Conservation (phyloP, 2,797 vertebrate genomes). For the Melanotaenia pygmaea region DNA sequence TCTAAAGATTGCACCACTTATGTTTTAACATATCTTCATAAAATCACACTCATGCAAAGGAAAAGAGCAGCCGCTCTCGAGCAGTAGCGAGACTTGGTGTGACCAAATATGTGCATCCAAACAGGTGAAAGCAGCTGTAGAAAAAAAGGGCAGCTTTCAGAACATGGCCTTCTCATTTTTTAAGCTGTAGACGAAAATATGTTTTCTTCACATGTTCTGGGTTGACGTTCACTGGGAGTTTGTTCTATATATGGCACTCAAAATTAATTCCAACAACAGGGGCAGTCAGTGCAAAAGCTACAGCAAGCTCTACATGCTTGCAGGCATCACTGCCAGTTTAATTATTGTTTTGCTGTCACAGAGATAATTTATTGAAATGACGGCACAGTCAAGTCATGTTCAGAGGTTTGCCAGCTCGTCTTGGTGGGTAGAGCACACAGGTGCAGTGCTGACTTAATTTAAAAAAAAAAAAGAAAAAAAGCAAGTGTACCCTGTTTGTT, state of each 20-base stretch:
- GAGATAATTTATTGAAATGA: slow-evolving; percentile 79
- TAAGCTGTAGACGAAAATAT: slow-evolving; percentile 15
- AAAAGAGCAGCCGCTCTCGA: slow-evolving; percentile 46
- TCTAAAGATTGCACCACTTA: slow-evolving; percentile 66
- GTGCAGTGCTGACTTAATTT: slow-evolving; percentile 47
- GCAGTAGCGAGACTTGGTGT: slow-evolving; percentile 32
- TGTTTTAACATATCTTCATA: slow-evolving; percentile 41
- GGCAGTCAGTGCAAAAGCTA: slow-evolving; percentile 37
- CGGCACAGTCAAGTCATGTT: slow-evolving; percentile 59
- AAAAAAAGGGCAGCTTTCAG: slow-evolving; percentile 3
- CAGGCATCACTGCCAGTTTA: slow-evolving; percentile 66
- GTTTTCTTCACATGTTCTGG: slow-evolving; percentile 19
- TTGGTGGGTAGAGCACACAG: slow-evolving; percentile 42
- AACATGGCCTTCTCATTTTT: slow-evolving; percentile 7
- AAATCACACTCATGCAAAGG: slow-evolving; percentile 14
- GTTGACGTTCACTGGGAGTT: slow-evolving; percentile 25
- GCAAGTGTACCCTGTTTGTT: slow-evolving; percentile 21
- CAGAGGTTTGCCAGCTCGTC: slow-evolving; percentile 42
- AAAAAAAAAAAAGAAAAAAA: slow-evolving; percentile 2
- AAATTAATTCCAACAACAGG: slow-evolving; percentile 51
- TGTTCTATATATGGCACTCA: background rate
- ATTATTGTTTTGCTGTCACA: slow-evolving; percentile 73
- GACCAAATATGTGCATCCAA: slow-evolving; percentile 44
- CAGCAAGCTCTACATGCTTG: slow-evolving; percentile 31
- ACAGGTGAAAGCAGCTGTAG: slow-evolving; percentile 23